These are phyloP conservation scores for Drosophila incognita DNA, from an alignment of 2,888 invertebrate species.

Conservation along the genomic window DNA sequence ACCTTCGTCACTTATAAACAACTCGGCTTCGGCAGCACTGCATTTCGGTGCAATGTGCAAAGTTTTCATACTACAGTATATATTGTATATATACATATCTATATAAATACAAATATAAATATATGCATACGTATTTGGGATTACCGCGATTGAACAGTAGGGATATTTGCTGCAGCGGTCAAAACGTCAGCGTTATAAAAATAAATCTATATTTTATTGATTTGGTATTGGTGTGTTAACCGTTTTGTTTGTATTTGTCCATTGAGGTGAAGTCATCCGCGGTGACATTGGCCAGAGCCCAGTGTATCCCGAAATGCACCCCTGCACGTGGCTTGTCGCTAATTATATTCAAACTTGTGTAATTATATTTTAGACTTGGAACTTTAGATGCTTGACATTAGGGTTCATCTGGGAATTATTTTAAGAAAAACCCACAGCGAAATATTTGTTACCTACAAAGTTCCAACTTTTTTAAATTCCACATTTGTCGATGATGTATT, in stretches of 20 bases:
- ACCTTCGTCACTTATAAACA: conserved; percentile 31
- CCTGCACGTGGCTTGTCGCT: neutral
- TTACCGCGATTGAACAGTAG: neutral
- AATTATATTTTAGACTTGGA: conserved; percentile 20
- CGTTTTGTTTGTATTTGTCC: conserved; percentile 39
- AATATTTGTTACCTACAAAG: neutral
- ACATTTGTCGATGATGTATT: neutral
- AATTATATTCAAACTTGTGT: conserved; percentile 10
- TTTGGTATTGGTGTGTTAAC: conserved; percentile 41
- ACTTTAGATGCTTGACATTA: conserved; percentile 10
- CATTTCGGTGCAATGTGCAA: conserved; percentile 26
- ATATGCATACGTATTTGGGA: conserved; percentile 1
- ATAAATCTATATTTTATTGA: conserved; percentile 30
- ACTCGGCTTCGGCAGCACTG: conserved; percentile 19
- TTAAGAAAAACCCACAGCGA: neutral
- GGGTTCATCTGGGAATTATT: conserved; percentile 1
- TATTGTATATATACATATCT: neutral
- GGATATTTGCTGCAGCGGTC: conserved; percentile 12
- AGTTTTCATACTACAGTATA: neutral
- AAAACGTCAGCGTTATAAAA: conserved; percentile 38
- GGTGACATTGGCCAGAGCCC: conserved; percentile 2
- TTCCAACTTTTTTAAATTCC: neutral
- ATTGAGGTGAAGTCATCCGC: conserved; percentile 27
- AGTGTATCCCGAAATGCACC: conserved; percentile 28
- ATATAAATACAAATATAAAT: neutral